These are phyloP conservation scores for Sebastes vulpes DNA, from an alignment of 2,797 vertebrate genomes.

Conservation along the genomic window DNA sequence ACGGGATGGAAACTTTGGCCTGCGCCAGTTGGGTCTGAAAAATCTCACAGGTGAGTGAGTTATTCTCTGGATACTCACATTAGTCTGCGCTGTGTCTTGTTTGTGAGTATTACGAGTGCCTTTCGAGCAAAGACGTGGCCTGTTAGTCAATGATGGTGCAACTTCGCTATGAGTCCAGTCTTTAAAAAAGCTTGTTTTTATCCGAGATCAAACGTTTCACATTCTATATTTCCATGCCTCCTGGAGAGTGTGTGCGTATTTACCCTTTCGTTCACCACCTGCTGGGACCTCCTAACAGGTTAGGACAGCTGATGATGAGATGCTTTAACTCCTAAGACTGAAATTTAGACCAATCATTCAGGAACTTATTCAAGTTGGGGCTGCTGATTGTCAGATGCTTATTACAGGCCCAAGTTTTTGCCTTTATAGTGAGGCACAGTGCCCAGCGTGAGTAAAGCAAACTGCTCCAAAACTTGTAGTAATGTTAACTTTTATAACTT, in stretches of 20 bases:
- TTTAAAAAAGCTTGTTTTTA: not conserved
- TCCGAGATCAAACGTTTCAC: not conserved
- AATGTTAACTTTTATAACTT: not conserved
- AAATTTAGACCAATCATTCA: not conserved
- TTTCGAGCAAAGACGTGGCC: not conserved
- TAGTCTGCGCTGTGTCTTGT: not conserved
- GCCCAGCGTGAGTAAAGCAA: not conserved
- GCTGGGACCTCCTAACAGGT: not conserved
- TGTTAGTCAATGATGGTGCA: not conserved
- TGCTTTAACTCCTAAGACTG: not conserved
- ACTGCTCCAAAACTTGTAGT: not conserved
- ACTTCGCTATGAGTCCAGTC: not conserved
- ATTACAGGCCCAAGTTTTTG: accelerated
- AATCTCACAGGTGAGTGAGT: constrained; percentile 90
- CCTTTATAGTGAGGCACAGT: not conserved
- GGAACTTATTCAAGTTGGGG: not conserved
- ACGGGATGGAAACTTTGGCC: constrained; percentile 94
- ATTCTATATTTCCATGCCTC: not conserved
- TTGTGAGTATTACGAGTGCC: not conserved
- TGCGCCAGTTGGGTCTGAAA: constrained; percentile 93
- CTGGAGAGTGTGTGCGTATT: not conserved
- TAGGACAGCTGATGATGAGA: not conserved
- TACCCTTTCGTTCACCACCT: not conserved
- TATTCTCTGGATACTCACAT: not conserved
- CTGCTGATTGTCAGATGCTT: not conserved